Evolutionary conservation across 92 coral and sea anemone genomes (phyloP), one percentile per base, ranked within the genome.

Genomic region (Virgularia gustaviana): DNA sequence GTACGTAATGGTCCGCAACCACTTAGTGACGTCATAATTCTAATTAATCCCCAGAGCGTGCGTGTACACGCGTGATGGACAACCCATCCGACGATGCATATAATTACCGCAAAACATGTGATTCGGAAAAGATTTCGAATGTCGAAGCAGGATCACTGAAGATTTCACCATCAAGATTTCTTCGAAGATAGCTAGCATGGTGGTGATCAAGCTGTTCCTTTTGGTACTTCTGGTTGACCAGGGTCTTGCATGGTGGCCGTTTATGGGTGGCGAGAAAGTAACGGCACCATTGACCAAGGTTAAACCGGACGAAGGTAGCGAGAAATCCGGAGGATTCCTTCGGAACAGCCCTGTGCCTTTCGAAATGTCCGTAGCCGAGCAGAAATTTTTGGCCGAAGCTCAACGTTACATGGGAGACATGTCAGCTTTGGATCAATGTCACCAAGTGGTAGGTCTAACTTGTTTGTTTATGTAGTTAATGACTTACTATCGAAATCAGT

Each of bases 311-410:
- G 36, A 67, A 20, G 32, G 27, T 9, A 57, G 59, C 25, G 72
- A 53, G 30, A 84, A 89, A 4, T 65, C 71, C 4, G 99, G 96
- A 0, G 81, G 56, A 18, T 86, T 84, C 51, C 73, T 94, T 58
- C 76, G 81, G 41, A 82, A 82, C 71, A 94, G 90, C 29, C 90
- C 96, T 3, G 99, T 89, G 8, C 99, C 99, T 2, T 94, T 94
- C 39, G 99, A 94, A 74, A 94, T 94, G 99, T 86, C 96, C 0
- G 87, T 75, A 22, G 94, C 99, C 4, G 99, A 94, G 73, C 94
- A 94, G 49, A 85, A 70, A 49, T 94, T 94, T 56, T 63, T 94
- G 27, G 94, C 83, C 7, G 96, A 94, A 71, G 96, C 99, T 0
- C 81, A 72, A 53, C 84, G 90, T 39, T 94, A 89, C 78, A 89